Evolutionary conservation across 2,888 invertebrate genomes (phyloP), one percentile per base, ranked within the genome.

Genomic region (Proisotoma minuta): DNA sequence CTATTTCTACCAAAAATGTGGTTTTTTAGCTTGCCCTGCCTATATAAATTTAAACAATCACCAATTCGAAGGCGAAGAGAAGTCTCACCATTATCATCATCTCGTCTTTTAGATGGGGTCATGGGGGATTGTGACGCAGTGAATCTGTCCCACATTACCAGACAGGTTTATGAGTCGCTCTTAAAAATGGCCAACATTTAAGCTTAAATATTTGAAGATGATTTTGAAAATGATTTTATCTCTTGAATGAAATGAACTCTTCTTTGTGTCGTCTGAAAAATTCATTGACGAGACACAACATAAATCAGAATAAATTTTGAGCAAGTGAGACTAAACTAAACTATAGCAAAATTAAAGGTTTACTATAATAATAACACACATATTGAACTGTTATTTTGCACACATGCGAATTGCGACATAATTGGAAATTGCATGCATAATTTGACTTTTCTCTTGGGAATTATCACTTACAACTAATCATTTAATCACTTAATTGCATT

Each of bases 1-100:
- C 47, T 63, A 18, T 68, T 63, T 58, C 34, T 47, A 22, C 68
- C 68, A n/a, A 58, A 58, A 50, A 48, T 68, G 26, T 68, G 65
- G 65, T 56, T 68, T 15, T 63, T 57, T 53, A 58, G 60, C 34
- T 29, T 63, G n/a, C 65, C 63, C 12, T 63, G 59, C 43, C 57
- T 68, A 20, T 68, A 68, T 59, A 54, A 58, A n/a, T 65, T 47
- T 26, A 51, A 58, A 47, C 51, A 62, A 27, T 61, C 61, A 27
- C 59, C 61, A n/a, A 49, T 68, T 57, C 61, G 53, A 47, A 20
- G 56, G 26, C 20, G 49, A 40, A 20, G 54, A 29, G 29, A 47
- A 39, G 51, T 18, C 23, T 59, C 63, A 57, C 26, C 28, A 56
- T 43, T 48, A 51, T 28, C 51, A 54, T 20, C 50, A 12, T 12